These are phyloP conservation scores for Drosophila athabasca DNA, from an alignment of 1,140 invertebrate species.

Conservation along the genomic window DNA sequence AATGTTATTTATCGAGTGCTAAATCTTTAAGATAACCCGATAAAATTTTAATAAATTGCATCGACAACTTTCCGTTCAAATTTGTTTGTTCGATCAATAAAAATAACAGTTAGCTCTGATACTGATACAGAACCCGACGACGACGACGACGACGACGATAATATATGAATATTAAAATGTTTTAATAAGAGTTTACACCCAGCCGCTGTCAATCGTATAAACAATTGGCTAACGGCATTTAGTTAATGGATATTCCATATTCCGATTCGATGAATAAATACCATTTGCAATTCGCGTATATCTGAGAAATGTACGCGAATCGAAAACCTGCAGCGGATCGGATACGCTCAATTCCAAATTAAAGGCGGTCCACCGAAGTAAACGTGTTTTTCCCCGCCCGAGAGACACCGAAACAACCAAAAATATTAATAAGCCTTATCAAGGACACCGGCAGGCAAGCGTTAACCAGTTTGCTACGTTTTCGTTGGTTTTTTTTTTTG, in stretches of 20 bases:
- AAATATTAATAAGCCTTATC: conserved; percentile 72
- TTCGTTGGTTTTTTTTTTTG: not conserved
- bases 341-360: conserved; percentile 16
- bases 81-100: conserved; percentile 19
- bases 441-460: conserved; percentile 64
- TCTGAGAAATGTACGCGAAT: conserved; percentile 34
- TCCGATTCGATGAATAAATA: conserved; percentile 29
- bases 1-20: too few species aligned
- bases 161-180: conserved; percentile 39
- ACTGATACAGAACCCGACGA: not conserved
- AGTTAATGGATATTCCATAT: conserved; percentile 49
- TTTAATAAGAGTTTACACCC: conserved; percentile 26
- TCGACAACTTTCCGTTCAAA: conserved; percentile 11
- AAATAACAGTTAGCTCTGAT: conserved; percentile 31
- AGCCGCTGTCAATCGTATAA: conserved; percentile 14
- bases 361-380: conserved; percentile 33
- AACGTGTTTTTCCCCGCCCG: conserved; percentile 61
- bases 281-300: conserved; percentile 46
- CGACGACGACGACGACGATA: not conserved
- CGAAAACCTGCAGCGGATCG: conserved; percentile 24
- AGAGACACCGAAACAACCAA: conserved; percentile 25
- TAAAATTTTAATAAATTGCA: conserved; percentile 17
- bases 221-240: conserved; percentile 41
- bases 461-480: conserved; percentile 53
- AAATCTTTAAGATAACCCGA: conserved; percentile 1